These are phyloP conservation scores for Xestia c-nigrum DNA, from an alignment of 2,888 invertebrate genomes.

Conservation along the genomic window DNA sequence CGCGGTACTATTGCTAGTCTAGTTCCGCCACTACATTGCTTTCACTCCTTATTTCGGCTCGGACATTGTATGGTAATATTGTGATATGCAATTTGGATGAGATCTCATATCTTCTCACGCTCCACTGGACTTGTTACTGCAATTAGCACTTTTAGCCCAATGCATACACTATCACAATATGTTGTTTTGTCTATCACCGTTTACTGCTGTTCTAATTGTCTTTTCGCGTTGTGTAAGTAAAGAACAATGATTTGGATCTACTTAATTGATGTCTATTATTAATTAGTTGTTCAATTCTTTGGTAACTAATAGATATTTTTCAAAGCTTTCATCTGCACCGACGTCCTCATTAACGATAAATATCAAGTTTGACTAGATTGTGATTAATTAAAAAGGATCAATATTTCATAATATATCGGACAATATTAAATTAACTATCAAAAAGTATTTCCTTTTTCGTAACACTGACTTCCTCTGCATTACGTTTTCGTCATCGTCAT, in stretches of 20 bases:
- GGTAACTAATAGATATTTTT: not conserved
- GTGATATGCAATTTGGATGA: constrained; percentile 74
- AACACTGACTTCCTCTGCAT: constrained; percentile 47
- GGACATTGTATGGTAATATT: constrained; percentile 81
- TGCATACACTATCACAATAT: constrained; percentile 68
- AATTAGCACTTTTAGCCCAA: constrained; percentile 77
- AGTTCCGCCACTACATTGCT: constrained; percentile 67
- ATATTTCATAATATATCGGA: constrained; percentile 35
- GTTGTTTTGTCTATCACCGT: constrained; percentile 70
- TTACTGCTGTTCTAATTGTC: constrained; percentile 64
- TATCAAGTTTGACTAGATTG: constrained; percentile 7
- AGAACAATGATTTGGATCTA: not conserved
- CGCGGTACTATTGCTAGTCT: constrained; percentile 50
- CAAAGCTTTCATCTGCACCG: constrained; percentile 15
- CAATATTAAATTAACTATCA: constrained; percentile 28
- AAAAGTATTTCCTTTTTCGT: constrained; percentile 51
- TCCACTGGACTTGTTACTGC: constrained; percentile 75
- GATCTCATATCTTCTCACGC: constrained; percentile 80
- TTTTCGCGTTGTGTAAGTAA: constrained; percentile 41
- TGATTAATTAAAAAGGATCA: constrained; percentile 39
- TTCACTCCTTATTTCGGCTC: constrained; percentile 80
- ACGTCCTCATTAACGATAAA: not conserved
- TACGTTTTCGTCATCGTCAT: constrained; percentile 43
- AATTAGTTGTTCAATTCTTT: not conserved
- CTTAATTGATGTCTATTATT: constrained; percentile 3